Percentiles rank a stretch among this genome's conserved stretches.
Evolutionary conservation across 1,140 invertebrate species (phyloP).

Genomic region (Nebria ingens): DNA sequence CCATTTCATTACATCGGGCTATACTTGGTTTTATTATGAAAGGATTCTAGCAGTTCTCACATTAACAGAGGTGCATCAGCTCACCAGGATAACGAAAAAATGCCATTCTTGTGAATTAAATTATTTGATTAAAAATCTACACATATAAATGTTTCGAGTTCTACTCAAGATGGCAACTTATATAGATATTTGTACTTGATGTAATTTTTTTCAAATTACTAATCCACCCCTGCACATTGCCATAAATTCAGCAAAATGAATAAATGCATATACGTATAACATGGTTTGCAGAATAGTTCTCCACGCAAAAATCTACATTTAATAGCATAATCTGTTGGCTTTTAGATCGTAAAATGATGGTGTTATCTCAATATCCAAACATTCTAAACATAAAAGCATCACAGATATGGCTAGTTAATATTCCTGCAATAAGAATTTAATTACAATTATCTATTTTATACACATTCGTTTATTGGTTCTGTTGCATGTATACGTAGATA

Average conservation of each 20-base stretch:
- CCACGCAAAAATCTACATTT: not conserved
- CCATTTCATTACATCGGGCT: not conserved
- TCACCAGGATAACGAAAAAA: too few relatives aligned
- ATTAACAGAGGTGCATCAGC: too few relatives aligned
- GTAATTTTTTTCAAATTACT: too few relatives aligned
- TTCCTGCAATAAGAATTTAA: not conserved
- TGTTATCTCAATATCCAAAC: not conserved
- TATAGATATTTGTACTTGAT: too few relatives aligned
- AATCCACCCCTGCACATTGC: too few relatives aligned
- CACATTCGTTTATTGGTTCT: not conserved
- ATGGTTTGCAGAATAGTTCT: not conserved
- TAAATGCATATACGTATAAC: not conserved
- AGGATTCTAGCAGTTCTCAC: not conserved
- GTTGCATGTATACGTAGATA: not conserved
- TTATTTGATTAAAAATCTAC: too few relatives aligned
- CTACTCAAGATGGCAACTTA: too few relatives aligned
- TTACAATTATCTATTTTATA: not conserved
- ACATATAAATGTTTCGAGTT: too few relatives aligned
- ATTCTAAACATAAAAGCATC: not conserved
- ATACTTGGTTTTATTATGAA: not conserved
- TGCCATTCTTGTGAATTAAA: too few relatives aligned
- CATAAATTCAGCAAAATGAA: too few relatives aligned
- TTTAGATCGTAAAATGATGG: not conserved
- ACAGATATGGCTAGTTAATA: not conserved
- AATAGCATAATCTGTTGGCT: not conserved